Evolutionary conservation across 2,113 vertebrate genomes (phyloP), one percentile per base, ranked within the genome.

Genomic region (Brachionichthys hirsutus): DNA sequence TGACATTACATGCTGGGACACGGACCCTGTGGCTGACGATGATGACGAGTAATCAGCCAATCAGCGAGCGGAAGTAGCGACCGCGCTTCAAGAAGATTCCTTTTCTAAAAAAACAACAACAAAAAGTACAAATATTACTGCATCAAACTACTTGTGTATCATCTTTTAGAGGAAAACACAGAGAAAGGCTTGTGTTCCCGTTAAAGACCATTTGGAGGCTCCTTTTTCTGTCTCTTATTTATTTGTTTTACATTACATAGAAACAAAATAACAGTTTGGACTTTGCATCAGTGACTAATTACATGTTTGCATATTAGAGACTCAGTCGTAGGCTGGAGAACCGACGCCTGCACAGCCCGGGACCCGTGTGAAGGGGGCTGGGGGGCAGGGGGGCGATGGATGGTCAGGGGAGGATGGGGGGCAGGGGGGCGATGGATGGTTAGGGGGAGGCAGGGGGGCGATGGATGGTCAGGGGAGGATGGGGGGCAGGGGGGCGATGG

Each of bases 1-100:
- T 44, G 96, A 98, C 89, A 97, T 98, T 70, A 98, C 95, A 1
- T 97, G 96, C 91, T 98, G 96, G 95, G 96, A 98, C 38, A 84
- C 94, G 9, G 96, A 98, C 80, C 96, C 96, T 4, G 94, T 94
- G 82, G 93, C 92, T 0, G 96, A 98, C 55, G 95, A 98, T 0
- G 96, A 98, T 48, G 94, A 96, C 1, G 94, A 95, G 86, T 94
- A 89, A 82, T 78, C 34, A 11, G 49, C 73, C 58, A 75, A 72
- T 76, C 74, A 40, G 34, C 67, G 20, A n/a, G n/a, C n/a, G n/a
- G n/a, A n/a, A n/a, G n/a, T n/a, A n/a, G 4, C 40, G 57, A 6
- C 55, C 59, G 18, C 41, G 75, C 83, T 80, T 86, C 79, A 76
- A 47, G 61, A 78, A 69, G 81, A 87, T 17, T 49, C 46, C 71